Evolutionary conservation across 2,888 invertebrate species (phyloP).

Genomic region (Teleiodes luculella): DNA sequence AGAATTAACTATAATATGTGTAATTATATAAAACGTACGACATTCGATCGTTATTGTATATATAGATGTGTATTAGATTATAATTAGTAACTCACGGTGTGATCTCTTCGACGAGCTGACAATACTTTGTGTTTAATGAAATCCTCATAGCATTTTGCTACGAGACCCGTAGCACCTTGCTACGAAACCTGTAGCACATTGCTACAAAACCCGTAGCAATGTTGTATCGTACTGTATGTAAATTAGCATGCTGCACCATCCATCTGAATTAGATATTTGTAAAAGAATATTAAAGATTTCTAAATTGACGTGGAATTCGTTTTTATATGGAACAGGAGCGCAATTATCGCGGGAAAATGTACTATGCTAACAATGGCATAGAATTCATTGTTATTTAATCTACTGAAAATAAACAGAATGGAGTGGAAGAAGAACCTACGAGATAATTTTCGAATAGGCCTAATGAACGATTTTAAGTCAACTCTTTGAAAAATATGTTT

Average conservation of each 20-base stretch:
- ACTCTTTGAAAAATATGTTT: too few relatives aligned
- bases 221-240: not conserved
- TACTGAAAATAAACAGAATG: too few relatives aligned
- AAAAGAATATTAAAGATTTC: too few relatives aligned
- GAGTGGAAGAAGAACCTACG: too few relatives aligned
- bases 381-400: too few relatives aligned
- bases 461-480: too few relatives aligned
- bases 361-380: too few relatives aligned
- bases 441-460: too few relatives aligned
- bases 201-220: not conserved
- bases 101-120: slow-evolving; percentile 11
- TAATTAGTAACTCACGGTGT: not conserved
- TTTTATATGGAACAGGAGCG: too few relatives aligned
- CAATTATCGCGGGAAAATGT: too few relatives aligned
- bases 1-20: not conserved
- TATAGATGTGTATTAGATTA: slow-evolving; percentile 2
- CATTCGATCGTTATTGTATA: not conserved
- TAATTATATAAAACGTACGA: not conserved
- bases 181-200: not conserved
- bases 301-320: too few relatives aligned
- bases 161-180: not conserved
- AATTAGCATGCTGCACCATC: not conserved
- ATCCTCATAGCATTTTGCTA: slow-evolving; percentile 1
- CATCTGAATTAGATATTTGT: too few relatives aligned
- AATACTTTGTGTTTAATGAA: slow-evolving; percentile 12